Evolutionary conservation across 2,888 invertebrate species (phyloP), one percentile per base, ranked within the genome.

Genomic region (Meteorus colon): DNA sequence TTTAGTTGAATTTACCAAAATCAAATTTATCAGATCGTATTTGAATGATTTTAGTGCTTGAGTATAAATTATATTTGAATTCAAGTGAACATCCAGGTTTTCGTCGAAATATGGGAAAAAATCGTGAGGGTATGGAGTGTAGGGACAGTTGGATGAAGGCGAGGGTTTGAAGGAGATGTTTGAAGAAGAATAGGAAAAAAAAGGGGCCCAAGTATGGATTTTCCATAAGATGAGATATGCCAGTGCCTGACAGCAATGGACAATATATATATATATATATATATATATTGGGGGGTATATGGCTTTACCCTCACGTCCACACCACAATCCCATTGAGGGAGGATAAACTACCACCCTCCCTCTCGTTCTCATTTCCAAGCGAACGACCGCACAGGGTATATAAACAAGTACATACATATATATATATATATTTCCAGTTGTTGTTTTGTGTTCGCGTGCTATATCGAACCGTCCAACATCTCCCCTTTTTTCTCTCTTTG

Each of bases 211-310:
- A 85, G 85, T 88, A 87, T 87, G 86, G 87, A 88, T 88, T 88
- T 88, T 84, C 87, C 87, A 87, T 88, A 86, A 87, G 87, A 88
- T 86, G 86, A 86, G 86, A 86, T 82, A 63, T 60, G 31, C 82
- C 81, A 82, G 83, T 87, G 87, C 85, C 86, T 84, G 86, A 82
- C 85, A 85, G 84, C 85, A 74, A 86, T 65, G 48, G 19, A 60
- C 76, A 41, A 72, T 70, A 78, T 74, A 78, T 70, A 68, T 72
- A 24, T 24, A n/a, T n/a, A n/a, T n/a, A n/a, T 65, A 71, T 37
- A 24, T 24, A 24, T 24, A 24, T 24, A 24, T 24, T 1, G 66
- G 19, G 34, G 63, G 19, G 45, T 14, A 45, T 45, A 29, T 37
- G 59, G 31, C 31, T 31, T 31, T 27, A 51, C 69, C 34, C 34